Evolutionary conservation across 2,888 invertebrate genomes (phyloP).

Genomic region (Podotricha telesiphe): DNA sequence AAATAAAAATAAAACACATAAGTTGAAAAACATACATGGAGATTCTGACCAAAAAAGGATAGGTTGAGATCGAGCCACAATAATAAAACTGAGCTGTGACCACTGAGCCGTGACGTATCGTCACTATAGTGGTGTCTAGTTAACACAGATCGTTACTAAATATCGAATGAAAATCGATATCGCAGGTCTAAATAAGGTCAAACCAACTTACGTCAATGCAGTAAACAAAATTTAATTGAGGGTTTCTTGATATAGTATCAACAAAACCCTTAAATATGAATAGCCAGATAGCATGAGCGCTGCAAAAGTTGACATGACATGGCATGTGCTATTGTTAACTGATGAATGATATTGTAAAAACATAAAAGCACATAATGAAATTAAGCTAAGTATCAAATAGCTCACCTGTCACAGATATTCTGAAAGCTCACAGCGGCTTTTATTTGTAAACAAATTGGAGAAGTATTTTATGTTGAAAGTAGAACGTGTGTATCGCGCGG

Average conservation of each 20-base stretch:
- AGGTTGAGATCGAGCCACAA: not conserved
- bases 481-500: slow-evolving; percentile 60
- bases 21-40: not conserved
- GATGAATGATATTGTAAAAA: slow-evolving; percentile 22
- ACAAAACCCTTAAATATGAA: slow-evolving; percentile 26
- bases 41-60: slow-evolving; percentile 10
- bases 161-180: slow-evolving; percentile 17
- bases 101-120: slow-evolving; percentile 4
- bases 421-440: slow-evolving; percentile 61
- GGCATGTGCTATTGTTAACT: slow-evolving; percentile 63
- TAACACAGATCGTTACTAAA: slow-evolving; percentile 27
- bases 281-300: slow-evolving; percentile 28
- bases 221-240: not conserved
- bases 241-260: slow-evolving; percentile 2
- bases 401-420: slow-evolving; percentile 74
- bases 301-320: slow-evolving; percentile 67
- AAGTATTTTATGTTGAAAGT: slow-evolving; percentile 42
- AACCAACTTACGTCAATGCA: not conserved
- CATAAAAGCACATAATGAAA: slow-evolving; percentile 47
- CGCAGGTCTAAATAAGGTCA: slow-evolving; percentile 15
- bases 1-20: not conserved
- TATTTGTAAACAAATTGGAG: slow-evolving; percentile 72
- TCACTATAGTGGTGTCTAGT: slow-evolving; percentile 3
- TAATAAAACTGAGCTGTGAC: not conserved
- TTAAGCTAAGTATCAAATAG: slow-evolving; percentile 58